Base-by-base conservation (phyloP, 2,888 invertebrate species). In the Conus canariensis region DNA sequence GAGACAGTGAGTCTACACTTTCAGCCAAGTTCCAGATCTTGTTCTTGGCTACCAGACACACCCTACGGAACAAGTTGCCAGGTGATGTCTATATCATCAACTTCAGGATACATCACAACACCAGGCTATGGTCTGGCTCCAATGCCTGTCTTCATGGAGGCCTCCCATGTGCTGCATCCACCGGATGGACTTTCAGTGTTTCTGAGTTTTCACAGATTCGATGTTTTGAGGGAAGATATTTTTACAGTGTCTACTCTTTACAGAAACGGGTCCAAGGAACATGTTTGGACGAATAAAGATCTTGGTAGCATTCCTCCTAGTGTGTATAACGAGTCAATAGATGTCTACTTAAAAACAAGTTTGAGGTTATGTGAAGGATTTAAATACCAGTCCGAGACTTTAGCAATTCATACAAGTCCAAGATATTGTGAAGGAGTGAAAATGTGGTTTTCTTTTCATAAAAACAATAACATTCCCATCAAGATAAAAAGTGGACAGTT, bases 381-480 rank as follows among this genome's bases (percentile, higher is more conserved):
- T 22, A 67, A 4, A 8, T 83, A 83, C 56, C 19, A 19, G 2
- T 12, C 8, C 19, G 7, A 19, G 9, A 7, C 14, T 6, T 58
- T 58, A 8, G 10, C 1, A 10, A 2, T 83, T 6, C 82, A 58
- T 8, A 83, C 82, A 56, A 83, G n/a, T 25, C 19, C 22, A 19
- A 83, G 82, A 45, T 9, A 86, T 7, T 86, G 86, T 67, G 64
- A 64, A 64, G 86, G 86, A 16, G 59, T 67, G 3, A 64, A 86
- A 45, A 30, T 67, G 4, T 5, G 2, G 60, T 86, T 60, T 86
- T 60, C 86, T 7, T 86, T 86, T 30, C 86, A 67, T 5, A 6
- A 19, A 1, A 9, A 7, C 25, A 5, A 14, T 14, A 19, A n/a
- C 30, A 25, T 16, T 6, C 86, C 67, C 19, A 22, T 9, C 6